A percentile compares a stretch with the other conserved stretches of the same genome.
Evolutionary conservation across 2,888 invertebrate genomes (phyloP).

Genomic region (Tromatobia lineatoria): DNA sequence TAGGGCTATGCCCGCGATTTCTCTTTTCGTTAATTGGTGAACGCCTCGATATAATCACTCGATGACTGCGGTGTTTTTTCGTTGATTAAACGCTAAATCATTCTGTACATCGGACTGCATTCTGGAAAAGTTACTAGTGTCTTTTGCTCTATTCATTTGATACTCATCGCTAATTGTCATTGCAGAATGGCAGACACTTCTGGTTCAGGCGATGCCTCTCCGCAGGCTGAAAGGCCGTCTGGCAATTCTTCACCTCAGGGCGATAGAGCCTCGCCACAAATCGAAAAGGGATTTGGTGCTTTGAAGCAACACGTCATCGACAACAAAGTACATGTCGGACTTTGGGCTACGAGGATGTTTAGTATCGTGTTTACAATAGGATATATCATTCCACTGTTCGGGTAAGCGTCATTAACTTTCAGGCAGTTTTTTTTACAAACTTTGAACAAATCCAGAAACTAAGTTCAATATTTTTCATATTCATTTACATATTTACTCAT

Average conservation of each 20-base stretch:
- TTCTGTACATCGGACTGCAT: not conserved
- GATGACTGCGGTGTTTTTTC: slow-evolving; percentile 44
- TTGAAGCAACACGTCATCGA: slow-evolving; percentile 91
- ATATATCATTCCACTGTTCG: slow-evolving; percentile 95
- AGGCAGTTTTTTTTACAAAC: not conserved
- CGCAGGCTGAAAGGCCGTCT: slow-evolving; percentile 85
- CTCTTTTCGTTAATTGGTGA: slow-evolving; percentile 56
- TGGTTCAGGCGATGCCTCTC: slow-evolving; percentile 72
- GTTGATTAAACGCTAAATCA: not conserved
- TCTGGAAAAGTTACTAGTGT: not conserved
- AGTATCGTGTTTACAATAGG: slow-evolving; percentile 94
- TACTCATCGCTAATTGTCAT: not conserved
- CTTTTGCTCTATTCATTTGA: slow-evolving; percentile 1
- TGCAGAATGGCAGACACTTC: slow-evolving; percentile 80
- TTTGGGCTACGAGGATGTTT: slow-evolving; percentile 95
- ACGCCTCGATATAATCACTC: not conserved
- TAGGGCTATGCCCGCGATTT: slow-evolving; percentile 55
- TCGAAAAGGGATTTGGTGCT: slow-evolving; percentile 87
- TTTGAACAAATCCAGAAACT: not conserved
- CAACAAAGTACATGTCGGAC: slow-evolving; percentile 94
- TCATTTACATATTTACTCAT: not conserved
- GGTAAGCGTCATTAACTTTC: slow-evolving; percentile 88
- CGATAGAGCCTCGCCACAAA: slow-evolving; percentile 83
- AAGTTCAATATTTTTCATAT: slow-evolving; percentile 21
- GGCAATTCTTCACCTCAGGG: slow-evolving; percentile 68